These are phyloP conservation scores for Lepisosteus oculatus DNA, from an alignment of 2,113 vertebrate species.

Conservation along the genomic window DNA sequence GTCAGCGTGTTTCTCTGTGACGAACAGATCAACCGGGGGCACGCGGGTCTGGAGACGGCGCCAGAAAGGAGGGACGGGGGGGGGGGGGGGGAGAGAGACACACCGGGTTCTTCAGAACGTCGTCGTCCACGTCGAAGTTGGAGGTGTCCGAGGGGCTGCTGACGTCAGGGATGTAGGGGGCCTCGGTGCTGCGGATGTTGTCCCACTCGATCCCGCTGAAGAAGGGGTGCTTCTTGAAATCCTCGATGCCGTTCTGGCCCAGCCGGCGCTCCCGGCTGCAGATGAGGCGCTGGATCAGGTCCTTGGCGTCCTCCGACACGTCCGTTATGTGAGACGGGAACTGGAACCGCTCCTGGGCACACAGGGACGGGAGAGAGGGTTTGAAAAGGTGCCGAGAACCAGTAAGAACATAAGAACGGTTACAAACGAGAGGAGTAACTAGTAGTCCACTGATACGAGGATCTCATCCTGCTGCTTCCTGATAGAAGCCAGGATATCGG, in stretches of 20 bases:
- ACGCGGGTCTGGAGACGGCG: too few relatives aligned
- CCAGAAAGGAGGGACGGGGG: too few relatives aligned
- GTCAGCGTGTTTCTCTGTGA: too few relatives aligned
- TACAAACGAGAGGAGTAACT: too few relatives aligned
- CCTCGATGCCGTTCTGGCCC: slow-evolving; percentile 86
- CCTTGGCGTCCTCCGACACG: slow-evolving; percentile 90
- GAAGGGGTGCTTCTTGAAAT: slow-evolving; percentile 88
- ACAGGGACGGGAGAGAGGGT: not conserved
- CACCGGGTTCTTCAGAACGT: slow-evolving; percentile 88
- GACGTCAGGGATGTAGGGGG: slow-evolving; percentile 95
- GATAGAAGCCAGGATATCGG: too few relatives aligned
- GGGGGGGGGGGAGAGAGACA: slow-evolving; percentile 31
- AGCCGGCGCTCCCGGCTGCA: slow-evolving; percentile 86
- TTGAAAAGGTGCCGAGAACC: not conserved
- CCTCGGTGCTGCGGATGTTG: slow-evolving; percentile 83
- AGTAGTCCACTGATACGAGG: too few relatives aligned
- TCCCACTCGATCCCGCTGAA: slow-evolving; percentile 92
- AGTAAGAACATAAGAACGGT: not conserved
- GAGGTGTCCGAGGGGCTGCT: slow-evolving; percentile 97
- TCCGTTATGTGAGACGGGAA: slow-evolving; percentile 88
- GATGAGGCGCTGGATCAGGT: slow-evolving; percentile 91
- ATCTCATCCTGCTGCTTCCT: too few relatives aligned
- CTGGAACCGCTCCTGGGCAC: slow-evolving; percentile 87
- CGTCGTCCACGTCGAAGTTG: slow-evolving; percentile 96
- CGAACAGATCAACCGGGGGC: too few relatives aligned